These are phyloP conservation scores for Trialeurodes vaporariorum DNA, from an alignment of 1,140 invertebrate species.

Conservation along the genomic window DNA sequence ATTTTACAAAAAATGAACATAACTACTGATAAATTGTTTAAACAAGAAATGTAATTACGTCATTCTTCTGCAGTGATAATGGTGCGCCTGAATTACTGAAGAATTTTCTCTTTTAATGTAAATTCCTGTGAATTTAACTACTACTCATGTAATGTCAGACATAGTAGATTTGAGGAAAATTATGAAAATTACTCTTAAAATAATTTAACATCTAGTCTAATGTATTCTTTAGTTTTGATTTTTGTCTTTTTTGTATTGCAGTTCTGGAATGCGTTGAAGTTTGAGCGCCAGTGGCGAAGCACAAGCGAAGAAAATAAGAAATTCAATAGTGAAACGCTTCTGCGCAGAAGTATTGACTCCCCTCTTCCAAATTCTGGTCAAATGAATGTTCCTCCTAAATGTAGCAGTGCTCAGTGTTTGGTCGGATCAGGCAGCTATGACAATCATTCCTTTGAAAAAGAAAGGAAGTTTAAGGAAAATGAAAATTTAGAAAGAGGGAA, in stretches of 20 bases:
- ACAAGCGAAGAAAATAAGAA: slow-evolving; percentile 19
- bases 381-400: neutral
- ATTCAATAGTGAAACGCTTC: slow-evolving; percentile 19
- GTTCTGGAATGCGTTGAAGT: slow-evolving; percentile 53
- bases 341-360: slow-evolving; percentile 3
- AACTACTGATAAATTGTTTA: no score
- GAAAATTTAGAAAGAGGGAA: neutral
- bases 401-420: neutral
- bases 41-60: no score
- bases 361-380: neutral
- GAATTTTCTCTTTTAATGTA: no score
- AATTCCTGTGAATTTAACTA: no score
- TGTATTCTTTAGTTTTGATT: no score
- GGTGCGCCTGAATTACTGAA: no score
- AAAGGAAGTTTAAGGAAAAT: neutral
- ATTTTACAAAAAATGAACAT: no score
- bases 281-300: slow-evolving; percentile 26
- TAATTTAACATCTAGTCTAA: no score
- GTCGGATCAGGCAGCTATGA: neutral
- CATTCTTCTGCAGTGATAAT: no score
- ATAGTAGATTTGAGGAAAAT: no score
- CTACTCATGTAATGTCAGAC: no score
- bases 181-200: no score
- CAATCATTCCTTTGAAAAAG: neutral
- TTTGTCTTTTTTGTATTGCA: slow-evolving; percentile 27